Evolutionary conservation across 2,888 invertebrate genomes (phyloP).

Genomic region (Leptura quadrifasciata): DNA sequence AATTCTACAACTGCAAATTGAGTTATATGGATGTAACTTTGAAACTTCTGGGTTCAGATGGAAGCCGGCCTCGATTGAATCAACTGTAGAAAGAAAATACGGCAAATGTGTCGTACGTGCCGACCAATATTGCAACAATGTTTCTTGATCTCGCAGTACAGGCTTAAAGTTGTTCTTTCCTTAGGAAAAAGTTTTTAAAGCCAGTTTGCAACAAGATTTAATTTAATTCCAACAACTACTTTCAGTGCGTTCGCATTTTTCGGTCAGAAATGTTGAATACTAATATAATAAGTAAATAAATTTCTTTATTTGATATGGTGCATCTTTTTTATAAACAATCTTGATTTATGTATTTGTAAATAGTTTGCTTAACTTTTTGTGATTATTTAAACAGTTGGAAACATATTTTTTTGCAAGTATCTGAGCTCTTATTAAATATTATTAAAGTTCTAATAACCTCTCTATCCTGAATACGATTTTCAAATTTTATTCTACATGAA

Average conservation of each 20-base stretch:
- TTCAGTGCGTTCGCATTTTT: neutral
- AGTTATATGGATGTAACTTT: constrained; percentile 2
- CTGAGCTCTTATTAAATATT: too few species aligned
- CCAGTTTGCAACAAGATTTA: neutral
- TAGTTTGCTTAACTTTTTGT: too few species aligned
- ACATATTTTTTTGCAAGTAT: too few species aligned
- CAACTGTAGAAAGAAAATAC: constrained; percentile 8
- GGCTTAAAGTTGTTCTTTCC: neutral
- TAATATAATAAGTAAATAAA: too few species aligned
- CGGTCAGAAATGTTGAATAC: neutral
- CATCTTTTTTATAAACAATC: too few species aligned
- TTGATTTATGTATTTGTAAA: too few species aligned
- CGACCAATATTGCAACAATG: constrained; percentile 11
- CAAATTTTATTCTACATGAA: too few species aligned
- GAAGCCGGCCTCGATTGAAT: constrained; percentile 3
- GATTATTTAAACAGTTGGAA: too few species aligned
- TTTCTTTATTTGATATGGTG: too few species aligned
- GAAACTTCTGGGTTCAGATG: neutral
- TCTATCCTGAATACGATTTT: too few species aligned
- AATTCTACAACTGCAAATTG: constrained; percentile 7
- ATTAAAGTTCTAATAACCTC: too few species aligned
- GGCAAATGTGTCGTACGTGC: constrained; percentile 21
- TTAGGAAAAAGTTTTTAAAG: neutral
- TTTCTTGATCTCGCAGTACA: constrained; percentile 6
- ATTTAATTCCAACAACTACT: neutral